Percentiles rank a stretch among this genome's conserved stretches.
These are phyloP conservation scores for Macroteleia sp. DNA, from an alignment of 2,888 invertebrate species.

Conservation along the genomic window DNA sequence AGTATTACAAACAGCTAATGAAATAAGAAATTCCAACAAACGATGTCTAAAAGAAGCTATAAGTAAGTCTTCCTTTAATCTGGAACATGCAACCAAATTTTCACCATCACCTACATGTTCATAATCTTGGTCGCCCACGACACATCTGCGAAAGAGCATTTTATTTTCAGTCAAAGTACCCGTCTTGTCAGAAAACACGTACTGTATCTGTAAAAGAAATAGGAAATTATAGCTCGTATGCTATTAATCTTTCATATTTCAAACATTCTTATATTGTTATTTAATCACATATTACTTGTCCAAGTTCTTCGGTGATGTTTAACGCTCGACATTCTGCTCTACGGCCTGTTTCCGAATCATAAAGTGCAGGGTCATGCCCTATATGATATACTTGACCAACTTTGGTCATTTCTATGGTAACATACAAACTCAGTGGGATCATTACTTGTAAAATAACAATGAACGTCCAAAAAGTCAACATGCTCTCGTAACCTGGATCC, in stretches of 20 bases:
- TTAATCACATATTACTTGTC: slow-evolving; percentile 93
- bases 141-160: slow-evolving; percentile 97
- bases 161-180: slow-evolving; percentile 98
- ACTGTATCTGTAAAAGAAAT: slow-evolving; percentile 86
- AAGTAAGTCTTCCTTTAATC: slow-evolving; percentile 85
- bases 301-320: slow-evolving; percentile 98
- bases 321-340: slow-evolving; percentile 95
- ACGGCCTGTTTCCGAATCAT: slow-evolving; percentile 92
- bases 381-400: slow-evolving; percentile 98
- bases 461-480: slow-evolving; percentile 97
- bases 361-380: slow-evolving; percentile 94
- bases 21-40: slow-evolving; percentile 94
- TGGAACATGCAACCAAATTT: slow-evolving; percentile 85
- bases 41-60: slow-evolving; percentile 87
- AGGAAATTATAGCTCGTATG: too few species aligned
- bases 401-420: slow-evolving; percentile 98
- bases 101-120: slow-evolving; percentile 90
- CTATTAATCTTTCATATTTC: too few species aligned
- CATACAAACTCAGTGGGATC: slow-evolving; percentile 98
- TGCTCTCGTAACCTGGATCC: slow-evolving; percentile 89
- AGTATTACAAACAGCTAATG: slow-evolving; percentile 97
- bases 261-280: too few species aligned
- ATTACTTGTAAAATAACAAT: slow-evolving; percentile 98
- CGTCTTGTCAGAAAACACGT: slow-evolving; percentile 98
- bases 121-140: slow-evolving; percentile 95